These are phyloP conservation scores for Apogon talboti DNA, from an alignment of 2,797 vertebrate species.

Conservation along the genomic window DNA sequence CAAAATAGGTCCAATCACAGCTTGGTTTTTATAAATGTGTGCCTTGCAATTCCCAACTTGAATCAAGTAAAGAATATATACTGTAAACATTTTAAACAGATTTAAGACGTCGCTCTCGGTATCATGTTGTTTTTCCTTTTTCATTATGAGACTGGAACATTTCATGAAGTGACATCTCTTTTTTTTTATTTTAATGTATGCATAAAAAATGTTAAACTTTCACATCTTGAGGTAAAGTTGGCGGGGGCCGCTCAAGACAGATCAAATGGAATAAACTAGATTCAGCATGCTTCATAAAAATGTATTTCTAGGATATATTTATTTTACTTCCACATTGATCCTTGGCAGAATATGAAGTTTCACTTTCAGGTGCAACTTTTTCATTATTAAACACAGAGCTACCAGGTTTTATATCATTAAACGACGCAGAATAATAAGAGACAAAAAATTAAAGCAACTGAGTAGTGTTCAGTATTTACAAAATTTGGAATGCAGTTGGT, in stretches of 20 bases:
- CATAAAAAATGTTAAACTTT: not conserved
- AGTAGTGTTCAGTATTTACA: slow-evolving; percentile 12
- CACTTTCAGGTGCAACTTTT: slow-evolving; percentile 6
- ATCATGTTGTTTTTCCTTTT: not conserved
- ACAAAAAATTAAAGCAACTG: not conserved
- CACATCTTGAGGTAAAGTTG: not conserved
- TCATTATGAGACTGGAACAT: not conserved
- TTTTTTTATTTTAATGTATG: slow-evolving; percentile 2
- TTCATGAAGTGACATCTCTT: too few relatives aligned
- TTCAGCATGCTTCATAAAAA: not conserved
- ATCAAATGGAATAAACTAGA: slow-evolving; percentile 13
- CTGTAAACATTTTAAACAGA: not conserved
- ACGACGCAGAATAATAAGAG: slow-evolving; percentile 2
- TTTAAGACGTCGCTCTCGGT: not conserved
- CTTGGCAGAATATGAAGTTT: slow-evolving; percentile 3
- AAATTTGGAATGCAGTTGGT: slow-evolving; percentile 1
- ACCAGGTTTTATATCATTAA: not conserved
- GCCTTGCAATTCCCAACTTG: not conserved
- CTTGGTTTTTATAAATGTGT: slow-evolving; percentile 13
- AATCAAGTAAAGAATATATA: not conserved
- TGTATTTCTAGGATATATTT: not conserved
- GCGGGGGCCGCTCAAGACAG: not conserved
- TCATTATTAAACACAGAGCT: not conserved
- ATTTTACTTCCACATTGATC: slow-evolving; percentile 5
- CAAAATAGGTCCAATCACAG: slow-evolving; percentile 29